Conservation (phyloP, 2,888 invertebrate genomes). For the Apodemia duryi region DNA sequence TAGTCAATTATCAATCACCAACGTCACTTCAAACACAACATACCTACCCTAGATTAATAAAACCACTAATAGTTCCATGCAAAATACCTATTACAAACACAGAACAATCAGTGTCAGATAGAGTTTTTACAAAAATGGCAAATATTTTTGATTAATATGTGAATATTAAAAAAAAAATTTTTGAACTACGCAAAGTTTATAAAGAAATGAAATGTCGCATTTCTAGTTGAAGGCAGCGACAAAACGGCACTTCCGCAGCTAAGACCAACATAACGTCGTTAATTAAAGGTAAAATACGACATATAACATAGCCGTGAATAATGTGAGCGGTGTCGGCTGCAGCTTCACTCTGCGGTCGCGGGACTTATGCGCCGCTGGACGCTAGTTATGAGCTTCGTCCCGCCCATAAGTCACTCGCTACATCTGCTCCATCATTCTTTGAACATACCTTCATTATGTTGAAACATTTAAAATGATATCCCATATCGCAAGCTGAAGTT, state of each 20-base stretch:
- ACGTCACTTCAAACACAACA: too few species aligned
- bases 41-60: too few species aligned
- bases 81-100: too few species aligned
- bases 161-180: too few species aligned
- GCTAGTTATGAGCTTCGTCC: conserved; percentile 63
- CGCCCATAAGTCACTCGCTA: conserved; percentile 58
- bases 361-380: conserved; percentile 65
- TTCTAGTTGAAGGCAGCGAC: conserved; percentile 15
- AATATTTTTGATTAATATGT: too few species aligned
- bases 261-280: conserved; percentile 35
- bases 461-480: conserved; percentile 22
- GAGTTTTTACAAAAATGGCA: too few species aligned
- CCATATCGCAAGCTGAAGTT: conserved; percentile 6
- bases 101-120: too few species aligned
- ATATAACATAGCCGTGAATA: conserved; percentile 49
- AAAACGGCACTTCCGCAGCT: conserved; percentile 27
- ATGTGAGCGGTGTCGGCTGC: conserved; percentile 47
- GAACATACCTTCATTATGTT: conserved; percentile 45
- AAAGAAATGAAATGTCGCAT: neutral
- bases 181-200: too few species aligned
- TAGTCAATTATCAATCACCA: too few species aligned
- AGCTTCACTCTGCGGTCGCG: conserved; percentile 57
- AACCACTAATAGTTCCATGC: too few species aligned
- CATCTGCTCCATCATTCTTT: conserved; percentile 58
- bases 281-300: conserved; percentile 39